Base-by-base conservation (phyloP, 2,797 vertebrate species). In the Danio jaintianensis region DNA sequence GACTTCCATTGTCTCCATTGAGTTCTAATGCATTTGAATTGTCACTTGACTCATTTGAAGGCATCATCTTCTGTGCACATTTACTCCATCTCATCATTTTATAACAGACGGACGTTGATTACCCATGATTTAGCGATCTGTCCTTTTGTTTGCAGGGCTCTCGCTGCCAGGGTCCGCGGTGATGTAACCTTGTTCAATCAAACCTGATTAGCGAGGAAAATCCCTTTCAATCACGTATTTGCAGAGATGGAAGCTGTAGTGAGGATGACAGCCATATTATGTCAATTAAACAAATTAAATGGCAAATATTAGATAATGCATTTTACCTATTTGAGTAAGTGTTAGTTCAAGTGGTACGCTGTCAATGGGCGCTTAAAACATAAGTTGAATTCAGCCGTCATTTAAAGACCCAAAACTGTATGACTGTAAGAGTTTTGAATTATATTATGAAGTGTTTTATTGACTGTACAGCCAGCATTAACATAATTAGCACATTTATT, bases 261-360 rank as follows among this genome's bases (percentile, higher is more conserved):
- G 75, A 40, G 16, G 73, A 69, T 12, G 36, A 72, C 42, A 68
- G 36, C 42, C 56, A 83, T 56, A 66, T 76, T 64, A 40, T 70
- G 67, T 69, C 81, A 70, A 86, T 81, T 81, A 79, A 84, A 69
- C 69, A 47, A 86, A 84, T 59, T 73, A 73, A 59, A 72, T 45
- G 79, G 82, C 59, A 38, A 69, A 78, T 79, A 81, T 36, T 22
- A 78, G 72, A 82, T 69, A 79, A 83, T 47, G 12, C 10, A 53
- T 20, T 45, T 50, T 59, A 40, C 9, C 6, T 45, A 15, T 74
- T 77, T 36, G 7, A 62, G 62, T 64, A 64, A 50, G 53, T 73
- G 79, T 53, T 53, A 22, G 59, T 76, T 64, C n/a, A 66, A 59
- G 47, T 52, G 18, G 8, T 71, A 55, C 12, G 22, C 38, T 55